Conservation (phyloP, 2,113 vertebrate genomes). For the Lonchura striata region DNA sequence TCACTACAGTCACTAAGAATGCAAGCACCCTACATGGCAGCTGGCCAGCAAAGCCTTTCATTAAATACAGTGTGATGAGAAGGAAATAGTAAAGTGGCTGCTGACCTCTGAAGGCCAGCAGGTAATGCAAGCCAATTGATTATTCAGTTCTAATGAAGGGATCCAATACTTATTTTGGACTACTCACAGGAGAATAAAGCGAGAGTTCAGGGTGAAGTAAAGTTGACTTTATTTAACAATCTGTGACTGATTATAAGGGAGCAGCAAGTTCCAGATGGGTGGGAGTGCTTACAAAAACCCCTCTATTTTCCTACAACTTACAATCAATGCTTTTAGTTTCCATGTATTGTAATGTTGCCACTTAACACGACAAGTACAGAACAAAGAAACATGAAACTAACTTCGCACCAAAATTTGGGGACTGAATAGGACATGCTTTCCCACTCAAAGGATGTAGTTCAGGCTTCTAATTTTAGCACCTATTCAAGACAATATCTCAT, state of each 20-base stretch:
- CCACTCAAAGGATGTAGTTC: background rate
- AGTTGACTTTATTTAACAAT: slow-evolving; percentile 57
- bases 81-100: slow-evolving; percentile 28
- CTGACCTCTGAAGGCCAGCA: slow-evolving; percentile 43
- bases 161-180: slow-evolving; percentile 49
- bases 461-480: slow-evolving; percentile 39
- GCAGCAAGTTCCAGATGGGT: slow-evolving; percentile 62
- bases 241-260: slow-evolving; percentile 65
- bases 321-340: slow-evolving; percentile 48
- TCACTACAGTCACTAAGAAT: background rate
- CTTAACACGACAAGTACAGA: background rate
- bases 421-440: background rate
- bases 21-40: slow-evolving; percentile 1
- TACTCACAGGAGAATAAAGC: slow-evolving; percentile 36
- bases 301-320: slow-evolving; percentile 48
- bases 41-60: slow-evolving; percentile 26
- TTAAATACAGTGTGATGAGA: slow-evolving; percentile 14
- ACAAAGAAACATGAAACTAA: slow-evolving; percentile 30
- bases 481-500: background rate
- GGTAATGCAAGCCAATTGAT: slow-evolving; percentile 60
- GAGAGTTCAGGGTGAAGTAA: slow-evolving; percentile 30
- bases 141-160: slow-evolving; percentile 55
- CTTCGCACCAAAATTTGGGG: slow-evolving; percentile 28
- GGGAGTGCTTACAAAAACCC: slow-evolving; percentile 47
- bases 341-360: background rate